A percentile compares a stretch with the other conserved stretches of the same genome.
Evolutionary conservation across 2,797 vertebrate genomes (phyloP).

Genomic region (Merluccius polli): DNA sequence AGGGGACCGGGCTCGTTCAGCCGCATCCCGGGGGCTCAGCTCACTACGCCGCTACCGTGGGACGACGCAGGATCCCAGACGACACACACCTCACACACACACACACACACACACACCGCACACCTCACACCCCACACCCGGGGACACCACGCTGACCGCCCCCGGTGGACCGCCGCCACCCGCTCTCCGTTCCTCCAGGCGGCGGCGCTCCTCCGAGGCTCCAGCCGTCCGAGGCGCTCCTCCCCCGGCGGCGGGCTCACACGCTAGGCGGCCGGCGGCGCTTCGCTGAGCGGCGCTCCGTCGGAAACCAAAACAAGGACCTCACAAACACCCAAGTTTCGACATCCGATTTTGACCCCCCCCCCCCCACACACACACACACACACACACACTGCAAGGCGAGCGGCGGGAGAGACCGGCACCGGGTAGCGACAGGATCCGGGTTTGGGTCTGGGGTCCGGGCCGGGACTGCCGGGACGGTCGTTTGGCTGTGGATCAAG

Average conservation of each 20-base stretch:
- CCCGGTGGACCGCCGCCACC: background rate
- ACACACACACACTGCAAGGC: conserved; percentile 9
- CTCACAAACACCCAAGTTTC: too few relatives aligned
- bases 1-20: conserved; percentile 52
- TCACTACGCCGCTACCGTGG: conserved; percentile 20
- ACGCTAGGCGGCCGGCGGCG: too few relatives aligned
- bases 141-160: background rate
- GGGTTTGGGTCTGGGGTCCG: conserved; percentile 42
- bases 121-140: conserved; percentile 3
- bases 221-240: too few relatives aligned
- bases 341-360: too few relatives aligned
- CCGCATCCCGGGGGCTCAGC: conserved; percentile 37
- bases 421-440: conserved; percentile 46
- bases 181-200: too few relatives aligned
- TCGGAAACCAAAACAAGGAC: too few relatives aligned
- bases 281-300: too few relatives aligned
- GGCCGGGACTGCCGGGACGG: conserved; percentile 63
- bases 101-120: conserved; percentile 33
- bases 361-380: too few relatives aligned
- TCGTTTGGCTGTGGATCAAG: too few relatives aligned
- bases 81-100: conserved; percentile 24
- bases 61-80: conserved; percentile 3
- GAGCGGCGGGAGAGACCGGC: conserved; percentile 40
- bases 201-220: too few relatives aligned
- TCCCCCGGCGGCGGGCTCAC: too few relatives aligned